Evolutionary conservation across 2,797 vertebrate genomes (phyloP).

Genomic region (Artibeus jamaicensis): DNA sequence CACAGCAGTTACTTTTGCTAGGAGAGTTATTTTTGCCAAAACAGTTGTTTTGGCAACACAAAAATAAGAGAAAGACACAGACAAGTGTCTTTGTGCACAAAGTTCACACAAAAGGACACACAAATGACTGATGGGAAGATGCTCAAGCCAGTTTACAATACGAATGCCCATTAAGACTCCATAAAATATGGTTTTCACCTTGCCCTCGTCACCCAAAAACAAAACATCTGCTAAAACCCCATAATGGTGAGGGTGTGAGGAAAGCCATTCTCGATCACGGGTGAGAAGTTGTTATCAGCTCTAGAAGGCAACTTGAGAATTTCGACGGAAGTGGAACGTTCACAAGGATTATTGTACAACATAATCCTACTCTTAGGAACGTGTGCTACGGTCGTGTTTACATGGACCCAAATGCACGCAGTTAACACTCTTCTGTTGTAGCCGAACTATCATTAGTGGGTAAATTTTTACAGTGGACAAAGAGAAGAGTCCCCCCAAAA

Average conservation of each 20-base stretch:
- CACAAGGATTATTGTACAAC: neutral
- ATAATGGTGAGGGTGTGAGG: neutral
- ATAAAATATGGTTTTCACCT: neutral
- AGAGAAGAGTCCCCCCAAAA: neutral
- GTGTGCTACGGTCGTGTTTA: neutral
- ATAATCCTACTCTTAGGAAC: neutral
- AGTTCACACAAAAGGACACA: neutral
- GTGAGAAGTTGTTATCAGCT: neutral
- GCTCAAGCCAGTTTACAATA: neutral
- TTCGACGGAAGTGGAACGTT: neutral
- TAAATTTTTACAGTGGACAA: neutral
- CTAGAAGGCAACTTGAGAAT: neutral
- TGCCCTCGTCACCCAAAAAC: neutral
- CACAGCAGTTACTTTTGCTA: neutral
- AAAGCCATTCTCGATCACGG: neutral
- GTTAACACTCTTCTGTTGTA: no score
- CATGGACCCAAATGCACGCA: accelerated
- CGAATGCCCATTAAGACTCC: neutral
- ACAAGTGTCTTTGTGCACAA: no score
- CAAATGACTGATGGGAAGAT: neutral
- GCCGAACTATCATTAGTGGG: neutral
- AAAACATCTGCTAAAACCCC: neutral
- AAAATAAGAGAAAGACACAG: neutral
- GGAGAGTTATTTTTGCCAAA: neutral
- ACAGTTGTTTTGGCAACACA: neutral